Base-by-base conservation (phyloP, 2,113 vertebrate species). In the Anser cygnoides region DNA sequence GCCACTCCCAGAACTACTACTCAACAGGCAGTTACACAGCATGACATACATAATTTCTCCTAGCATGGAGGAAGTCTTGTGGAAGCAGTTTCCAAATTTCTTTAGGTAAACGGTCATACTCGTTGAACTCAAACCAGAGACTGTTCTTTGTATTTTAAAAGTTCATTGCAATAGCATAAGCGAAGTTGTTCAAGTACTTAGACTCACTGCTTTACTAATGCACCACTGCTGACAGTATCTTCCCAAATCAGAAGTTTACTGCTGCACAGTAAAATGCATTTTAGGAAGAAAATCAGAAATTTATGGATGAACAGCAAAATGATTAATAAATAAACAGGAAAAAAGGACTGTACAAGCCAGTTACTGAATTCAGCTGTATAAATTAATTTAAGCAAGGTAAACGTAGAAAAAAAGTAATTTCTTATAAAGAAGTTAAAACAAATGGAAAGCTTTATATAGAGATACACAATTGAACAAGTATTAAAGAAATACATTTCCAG, bases 1-100 rank as follows among this genome's bases (percentile, higher is more conserved):
- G 22, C 39, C 57, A 50, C 22, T 23, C 50, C 61, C 67, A 28
- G 79, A 65, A 84, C 9, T 61, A 37, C 4, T 5, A 16, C 43
- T 67, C 22, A 35, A 46, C 10, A 44, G 35, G 58, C 33, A 70
- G 68, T 63, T 35, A 28, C 17, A 8, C 78, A 61, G 25, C 2
- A 0, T 33, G 31, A 76, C 0, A 1, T 11, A 49, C 13, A 6
- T 9, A 55, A 77, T 14, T 26, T 31, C 70, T 65, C 29, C 28
- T 57, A 57, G 33, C 26, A 35, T 8, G 41, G 20, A 80, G 46
- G 31, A 62, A 61, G 71, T 57, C 33, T 52, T 17, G 33, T 43
- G 63, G 58, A 85, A 95, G 50, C 19, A 31, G 61, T 74, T 72
- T 57, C 29, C 39, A 57, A 18, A 49, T 83, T 49, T 76, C 71